Evolutionary conservation across 2,888 invertebrate genomes (phyloP), one percentile per base, ranked within the genome.

Genomic region (Vesta saturnalis): DNA sequence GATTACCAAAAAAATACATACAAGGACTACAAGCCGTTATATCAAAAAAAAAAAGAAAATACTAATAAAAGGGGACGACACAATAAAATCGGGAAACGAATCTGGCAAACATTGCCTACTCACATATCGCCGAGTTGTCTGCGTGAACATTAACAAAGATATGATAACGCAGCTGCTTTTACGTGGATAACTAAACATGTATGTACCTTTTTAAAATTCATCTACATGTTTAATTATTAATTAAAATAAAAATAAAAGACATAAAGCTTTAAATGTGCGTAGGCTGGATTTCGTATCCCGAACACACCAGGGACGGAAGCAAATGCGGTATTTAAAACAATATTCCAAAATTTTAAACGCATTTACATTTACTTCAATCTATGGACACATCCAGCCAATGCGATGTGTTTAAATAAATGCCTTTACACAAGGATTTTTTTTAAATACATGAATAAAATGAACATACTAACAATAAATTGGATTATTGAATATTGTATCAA

Each of bases 121-220:
- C 82, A 83, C 82, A 81, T 82, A 83, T 81, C 76, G 82, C 83
- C 82, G 83, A 81, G 82, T 82, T 82, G 79, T 83, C 83, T 83
- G 83, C 68, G 68, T 77, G 79, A 83, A 82, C 80, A 82, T 81
- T 77, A n/a, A 82, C 77, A 81, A 77, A 79, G 77, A 79, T 76
- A 77, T 77, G 75, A 77, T 75, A 74, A 74, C 71, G 75, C 64
- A 64, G 60, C 62, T 69, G 54, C 55, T 64, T 64, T 68, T 64
- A 57, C 19, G 56, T 43, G 43, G 59, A 64, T 43, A 68, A 68
- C 68, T 60, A 64, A 68, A 68, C 68, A 64, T 68, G 68, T 64
- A 60, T 60, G 14, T 64, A 21, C 57, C 30, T 30, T 43, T 30
- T 15, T 58, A 23, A 43, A 15, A 30, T 30, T n/a, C 21, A 61